These are phyloP conservation scores for Meghimatium bilineatum DNA, from an alignment of 2,888 invertebrate species.

Conservation along the genomic window DNA sequence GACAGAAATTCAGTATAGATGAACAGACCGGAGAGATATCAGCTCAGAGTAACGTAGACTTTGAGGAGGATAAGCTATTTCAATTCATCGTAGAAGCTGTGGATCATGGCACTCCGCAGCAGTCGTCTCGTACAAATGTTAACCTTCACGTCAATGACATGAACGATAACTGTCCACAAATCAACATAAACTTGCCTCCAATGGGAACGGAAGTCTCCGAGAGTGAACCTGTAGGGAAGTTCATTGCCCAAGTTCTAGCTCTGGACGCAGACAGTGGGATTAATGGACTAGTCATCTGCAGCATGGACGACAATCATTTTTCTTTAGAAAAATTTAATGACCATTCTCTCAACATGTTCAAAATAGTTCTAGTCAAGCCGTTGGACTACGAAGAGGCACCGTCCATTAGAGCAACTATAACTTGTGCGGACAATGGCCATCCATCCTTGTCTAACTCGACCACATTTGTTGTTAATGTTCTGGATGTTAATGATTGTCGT, in stretches of 20 bases:
- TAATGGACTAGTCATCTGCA: slow-evolving; percentile 68
- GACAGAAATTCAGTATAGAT: slow-evolving; percentile 81
- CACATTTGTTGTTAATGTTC: slow-evolving; percentile 65
- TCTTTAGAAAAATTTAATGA: slow-evolving; percentile 58
- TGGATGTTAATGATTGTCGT: slow-evolving; percentile 72
- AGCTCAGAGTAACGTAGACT: slow-evolving; percentile 87
- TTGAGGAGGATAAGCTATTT: slow-evolving; percentile 85
- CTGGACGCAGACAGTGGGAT: slow-evolving; percentile 63
- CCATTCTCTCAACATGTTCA: slow-evolving; percentile 56
- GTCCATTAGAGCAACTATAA: slow-evolving; percentile 66
- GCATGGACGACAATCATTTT: slow-evolving; percentile 62
- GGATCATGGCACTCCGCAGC: slow-evolving; percentile 62
- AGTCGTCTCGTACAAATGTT: slow-evolving; percentile 79
- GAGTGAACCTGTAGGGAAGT: slow-evolving; percentile 90
- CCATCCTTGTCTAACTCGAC: slow-evolving; percentile 64
- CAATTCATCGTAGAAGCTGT: slow-evolving; percentile 82
- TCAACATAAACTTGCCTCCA: slow-evolving; percentile 89
- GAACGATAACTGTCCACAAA: slow-evolving; percentile 82
- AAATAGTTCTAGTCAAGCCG: slow-evolving; percentile 62
- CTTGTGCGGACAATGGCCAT: slow-evolving; percentile 68
- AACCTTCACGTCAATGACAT: slow-evolving; percentile 82
- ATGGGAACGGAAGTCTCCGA: slow-evolving; percentile 82
- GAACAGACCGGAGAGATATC: slow-evolving; percentile 87
- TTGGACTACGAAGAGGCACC: slow-evolving; percentile 67
- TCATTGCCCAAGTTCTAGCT: slow-evolving; percentile 95